Conservation (phyloP, 1,140 invertebrate species). For the Drosophila chauvacae region DNA sequence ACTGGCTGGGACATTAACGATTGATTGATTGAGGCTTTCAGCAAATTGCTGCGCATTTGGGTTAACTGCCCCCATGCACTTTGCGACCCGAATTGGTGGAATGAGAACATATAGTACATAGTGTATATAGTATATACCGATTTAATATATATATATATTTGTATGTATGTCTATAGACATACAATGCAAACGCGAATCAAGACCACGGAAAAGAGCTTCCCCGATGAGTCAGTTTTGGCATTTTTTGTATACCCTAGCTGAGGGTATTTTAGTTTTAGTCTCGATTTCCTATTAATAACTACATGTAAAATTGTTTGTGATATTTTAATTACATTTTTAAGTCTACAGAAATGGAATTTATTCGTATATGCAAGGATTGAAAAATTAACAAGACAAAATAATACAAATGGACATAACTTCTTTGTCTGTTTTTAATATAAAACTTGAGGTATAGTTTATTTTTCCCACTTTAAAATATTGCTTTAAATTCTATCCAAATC, state of each 20-base stretch:
- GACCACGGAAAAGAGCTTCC: conserved; percentile 21
- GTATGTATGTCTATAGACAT: background rate
- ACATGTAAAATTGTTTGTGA: too few relatives aligned
- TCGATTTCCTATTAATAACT: background rate
- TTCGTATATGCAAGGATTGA: too few relatives aligned
- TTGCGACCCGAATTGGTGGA: conserved; percentile 22
- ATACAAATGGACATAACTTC: too few relatives aligned
- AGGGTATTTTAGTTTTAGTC: background rate
- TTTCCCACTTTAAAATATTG: too few relatives aligned
- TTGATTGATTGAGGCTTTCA: conserved; percentile 38
- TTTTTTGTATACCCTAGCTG: background rate
- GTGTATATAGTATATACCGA: background rate
- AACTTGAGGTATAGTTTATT: too few relatives aligned
- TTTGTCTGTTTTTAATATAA: too few relatives aligned
- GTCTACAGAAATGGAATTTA: too few relatives aligned
- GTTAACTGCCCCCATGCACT: conserved; percentile 46
- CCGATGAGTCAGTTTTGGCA: conserved; percentile 24
- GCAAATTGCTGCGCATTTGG: conserved; percentile 21
- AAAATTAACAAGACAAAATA: too few relatives aligned
- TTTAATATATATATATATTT: background rate
- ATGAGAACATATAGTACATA: background rate
- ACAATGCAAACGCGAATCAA: conserved; percentile 14
- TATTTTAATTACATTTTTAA: too few relatives aligned
- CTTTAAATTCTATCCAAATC: too few relatives aligned
- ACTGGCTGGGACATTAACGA: conserved; percentile 48